Percentiles rank a stretch among this genome's conserved stretches.
These are phyloP conservation scores for Manis javanica DNA, from an alignment of 2,797 vertebrate species.

Conservation along the genomic window DNA sequence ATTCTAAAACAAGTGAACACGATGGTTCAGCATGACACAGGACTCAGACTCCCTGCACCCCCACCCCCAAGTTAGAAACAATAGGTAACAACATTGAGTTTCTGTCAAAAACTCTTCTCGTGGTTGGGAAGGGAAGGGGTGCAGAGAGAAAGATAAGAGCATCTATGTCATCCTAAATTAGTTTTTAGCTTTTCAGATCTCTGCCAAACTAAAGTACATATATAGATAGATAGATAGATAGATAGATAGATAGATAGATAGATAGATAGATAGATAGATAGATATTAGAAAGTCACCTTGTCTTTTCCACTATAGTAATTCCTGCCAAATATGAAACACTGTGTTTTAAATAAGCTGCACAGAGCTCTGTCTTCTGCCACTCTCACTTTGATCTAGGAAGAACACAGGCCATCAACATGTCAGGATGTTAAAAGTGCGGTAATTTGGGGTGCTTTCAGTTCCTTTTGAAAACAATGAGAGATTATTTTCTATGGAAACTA, in stretches of 20 bases:
- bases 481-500: conserved; percentile 84
- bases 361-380: conserved; percentile 83
- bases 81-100: conserved; percentile 40
- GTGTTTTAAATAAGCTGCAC: conserved; percentile 81
- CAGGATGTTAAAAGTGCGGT: conserved; percentile 85
- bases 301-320: conserved; percentile 81
- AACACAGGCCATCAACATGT: conserved; percentile 85
- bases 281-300: conserved; percentile 85
- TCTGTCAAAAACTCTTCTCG: conserved; percentile 71
- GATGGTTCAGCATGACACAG: neutral
- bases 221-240: too few relatives aligned
- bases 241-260: too few relatives aligned
- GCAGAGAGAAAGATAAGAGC: conserved; percentile 68
- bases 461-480: conserved; percentile 76
- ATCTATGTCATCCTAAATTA: conserved; percentile 85
- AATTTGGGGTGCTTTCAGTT: conserved; percentile 85
- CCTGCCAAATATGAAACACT: conserved; percentile 84
- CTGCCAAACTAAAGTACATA: conserved; percentile 80
- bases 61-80: conserved; percentile 67
- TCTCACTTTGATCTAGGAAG: conserved; percentile 84
- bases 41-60: conserved; percentile 12
- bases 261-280: neutral
- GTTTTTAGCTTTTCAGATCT: conserved; percentile 84
- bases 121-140: conserved; percentile 68
- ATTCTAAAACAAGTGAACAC: conserved; percentile 53